These are phyloP conservation scores for Solenopsis fugax DNA, from an alignment of 1,140 invertebrate genomes.

Conservation along the genomic window DNA sequence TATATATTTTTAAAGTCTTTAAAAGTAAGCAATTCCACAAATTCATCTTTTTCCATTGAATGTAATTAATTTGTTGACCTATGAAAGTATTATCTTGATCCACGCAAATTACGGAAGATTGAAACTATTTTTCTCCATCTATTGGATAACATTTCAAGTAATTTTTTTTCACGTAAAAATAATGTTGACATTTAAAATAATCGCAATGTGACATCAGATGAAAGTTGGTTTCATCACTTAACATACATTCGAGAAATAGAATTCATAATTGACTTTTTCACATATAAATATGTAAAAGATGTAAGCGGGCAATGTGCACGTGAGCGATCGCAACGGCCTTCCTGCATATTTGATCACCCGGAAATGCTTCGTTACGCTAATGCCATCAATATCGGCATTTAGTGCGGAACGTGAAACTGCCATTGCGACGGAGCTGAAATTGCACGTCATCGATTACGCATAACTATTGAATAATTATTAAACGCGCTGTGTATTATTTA, in stretches of 20 bases:
- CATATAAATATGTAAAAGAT: constrained; percentile 33
- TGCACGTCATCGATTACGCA: constrained; percentile 29
- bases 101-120: background rate
- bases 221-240: background rate
- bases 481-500: constrained; percentile 23
- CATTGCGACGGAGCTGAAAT: constrained; percentile 37
- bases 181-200: background rate
- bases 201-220: background rate
- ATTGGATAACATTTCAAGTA: background rate
- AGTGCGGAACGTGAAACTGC: constrained; percentile 65
- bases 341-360: constrained; percentile 47
- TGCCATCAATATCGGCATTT: constrained; percentile 59
- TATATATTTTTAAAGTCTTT: no score
- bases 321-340: constrained; percentile 25
- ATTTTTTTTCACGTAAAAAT: background rate
- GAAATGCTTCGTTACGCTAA: constrained; percentile 59
- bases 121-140: background rate
- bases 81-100: background rate
- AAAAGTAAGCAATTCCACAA: no score
- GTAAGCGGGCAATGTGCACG: background rate
- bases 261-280: constrained; percentile 6
- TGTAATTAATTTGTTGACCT: background rate
- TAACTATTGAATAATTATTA: constrained; percentile 52
- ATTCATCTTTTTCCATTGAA: no score
- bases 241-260: background rate